Conservation (phyloP, 1,140 invertebrate species). For the Colletes gigas region DNA sequence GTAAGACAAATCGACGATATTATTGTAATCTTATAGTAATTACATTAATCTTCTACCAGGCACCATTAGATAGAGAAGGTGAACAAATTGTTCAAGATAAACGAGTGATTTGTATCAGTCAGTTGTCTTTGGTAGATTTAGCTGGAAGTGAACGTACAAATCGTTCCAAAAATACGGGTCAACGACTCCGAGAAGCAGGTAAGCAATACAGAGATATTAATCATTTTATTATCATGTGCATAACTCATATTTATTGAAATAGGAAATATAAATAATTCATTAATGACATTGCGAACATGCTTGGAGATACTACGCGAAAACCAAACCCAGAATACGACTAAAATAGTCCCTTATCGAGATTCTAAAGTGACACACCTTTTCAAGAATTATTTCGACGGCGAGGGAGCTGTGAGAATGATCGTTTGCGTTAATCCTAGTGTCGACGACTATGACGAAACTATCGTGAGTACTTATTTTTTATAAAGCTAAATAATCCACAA, state of each 20-base stretch:
- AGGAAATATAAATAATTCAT: constrained; percentile 92
- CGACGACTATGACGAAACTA: constrained; percentile 97
- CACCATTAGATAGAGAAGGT: constrained; percentile 87
- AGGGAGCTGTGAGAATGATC: constrained; percentile 97
- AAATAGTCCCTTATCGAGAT: constrained; percentile 95
- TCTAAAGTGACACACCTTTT: constrained; percentile 97
- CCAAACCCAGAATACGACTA: constrained; percentile 85
- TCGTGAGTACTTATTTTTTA: constrained; percentile 81
- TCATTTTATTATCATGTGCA: neutral
- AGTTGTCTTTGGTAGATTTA: constrained; percentile 96
- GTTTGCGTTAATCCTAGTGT: constrained; percentile 96
- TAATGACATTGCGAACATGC: constrained; percentile 92
- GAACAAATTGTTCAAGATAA: constrained; percentile 86
- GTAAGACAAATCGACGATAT: constrained; percentile 68
- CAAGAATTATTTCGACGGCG: constrained; percentile 98
- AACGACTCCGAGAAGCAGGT: constrained; percentile 90
- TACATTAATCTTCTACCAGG: constrained; percentile 80
- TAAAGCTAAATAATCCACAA: neutral
- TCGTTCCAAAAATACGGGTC: constrained; percentile 91
- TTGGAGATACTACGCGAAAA: constrained; percentile 95
- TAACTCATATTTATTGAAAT: constrained; percentile 45
- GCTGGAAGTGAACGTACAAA: constrained; percentile 95
- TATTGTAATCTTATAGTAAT: neutral
- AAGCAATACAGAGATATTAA: constrained; percentile 64
- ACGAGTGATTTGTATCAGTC: constrained; percentile 86